A percentile compares a stretch with the other conserved stretches of the same genome.
Evolutionary conservation across 2,113 vertebrate genomes (phyloP).

Genomic region (Camelus dromedarius): DNA sequence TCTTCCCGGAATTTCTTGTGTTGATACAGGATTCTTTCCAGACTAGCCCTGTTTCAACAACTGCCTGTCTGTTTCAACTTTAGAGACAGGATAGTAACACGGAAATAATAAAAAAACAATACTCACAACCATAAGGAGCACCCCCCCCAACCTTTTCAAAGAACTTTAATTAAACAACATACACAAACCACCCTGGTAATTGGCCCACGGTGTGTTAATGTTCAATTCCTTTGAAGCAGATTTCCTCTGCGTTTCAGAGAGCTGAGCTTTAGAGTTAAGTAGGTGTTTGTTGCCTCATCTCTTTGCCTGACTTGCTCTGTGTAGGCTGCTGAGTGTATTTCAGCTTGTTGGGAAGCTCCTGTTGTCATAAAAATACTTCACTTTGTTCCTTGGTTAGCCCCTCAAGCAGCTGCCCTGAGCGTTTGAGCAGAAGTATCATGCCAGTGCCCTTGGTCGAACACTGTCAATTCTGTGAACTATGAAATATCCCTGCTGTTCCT

Average conservation of each 20-base stretch:
- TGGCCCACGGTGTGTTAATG: background rate
- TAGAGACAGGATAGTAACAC: slow-evolving; percentile 1
- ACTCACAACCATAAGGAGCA: background rate
- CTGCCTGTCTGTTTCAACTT: slow-evolving; percentile 48
- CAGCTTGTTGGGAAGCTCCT: slow-evolving; percentile 27
- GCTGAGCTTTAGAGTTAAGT: slow-evolving; percentile 39
- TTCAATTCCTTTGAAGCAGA: slow-evolving; percentile 35
- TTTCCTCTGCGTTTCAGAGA: slow-evolving; percentile 61
- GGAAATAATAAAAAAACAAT: slow-evolving; percentile 63
- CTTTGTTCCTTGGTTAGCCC: slow-evolving; percentile 57
- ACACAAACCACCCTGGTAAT: background rate
- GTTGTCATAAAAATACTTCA: slow-evolving; percentile 59
- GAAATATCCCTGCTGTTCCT: background rate
- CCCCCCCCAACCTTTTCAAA: slow-evolving; percentile 27
- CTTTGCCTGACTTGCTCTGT: background rate
- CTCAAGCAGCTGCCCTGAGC: slow-evolving; percentile 23
- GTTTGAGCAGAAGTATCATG: background rate
- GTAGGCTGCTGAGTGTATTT: background rate
- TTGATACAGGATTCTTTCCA: slow-evolving; percentile 68
- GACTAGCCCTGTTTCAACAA: background rate
- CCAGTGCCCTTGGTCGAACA: background rate
- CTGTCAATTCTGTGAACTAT: background rate
- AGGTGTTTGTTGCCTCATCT: slow-evolving; percentile 42
- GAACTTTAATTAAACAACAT: slow-evolving; percentile 24
- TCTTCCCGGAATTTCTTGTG: slow-evolving; percentile 36